Evolutionary conservation across 2,797 vertebrate genomes (phyloP).

Genomic region (Hirundo rustica): DNA sequence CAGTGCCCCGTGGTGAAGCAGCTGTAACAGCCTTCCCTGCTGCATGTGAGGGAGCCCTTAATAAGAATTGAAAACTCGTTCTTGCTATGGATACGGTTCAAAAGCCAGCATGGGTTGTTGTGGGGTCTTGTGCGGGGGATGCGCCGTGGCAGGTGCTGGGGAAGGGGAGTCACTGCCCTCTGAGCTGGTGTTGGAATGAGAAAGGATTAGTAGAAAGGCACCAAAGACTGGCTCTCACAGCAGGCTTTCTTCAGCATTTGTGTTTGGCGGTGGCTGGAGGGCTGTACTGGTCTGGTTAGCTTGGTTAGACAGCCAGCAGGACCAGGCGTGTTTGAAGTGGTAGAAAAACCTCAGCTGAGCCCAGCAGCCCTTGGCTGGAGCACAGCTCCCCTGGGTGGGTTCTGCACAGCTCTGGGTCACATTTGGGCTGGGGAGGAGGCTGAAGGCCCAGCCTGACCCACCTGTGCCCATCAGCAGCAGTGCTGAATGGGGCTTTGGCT

Average conservation of each 20-base stretch:
- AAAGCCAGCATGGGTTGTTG: not conserved
- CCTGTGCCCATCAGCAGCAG: rapidly evolving
- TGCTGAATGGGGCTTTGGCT: rapidly evolving
- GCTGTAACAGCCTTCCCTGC: not conserved
- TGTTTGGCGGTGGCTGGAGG: not conserved
- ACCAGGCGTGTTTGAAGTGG: rapidly evolving
- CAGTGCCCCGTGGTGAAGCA: not conserved
- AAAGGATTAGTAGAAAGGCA: not conserved
- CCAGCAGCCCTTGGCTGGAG: rapidly evolving
- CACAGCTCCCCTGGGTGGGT: rapidly evolving
- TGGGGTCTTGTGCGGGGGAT: not conserved
- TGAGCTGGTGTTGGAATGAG: no score
- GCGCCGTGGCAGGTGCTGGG: rapidly evolving
- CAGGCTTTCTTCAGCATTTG: rapidly evolving
- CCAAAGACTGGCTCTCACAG: rapidly evolving
- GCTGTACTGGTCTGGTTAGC: rapidly evolving
- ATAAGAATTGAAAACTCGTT: not conserved
- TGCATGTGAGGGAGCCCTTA: not conserved
- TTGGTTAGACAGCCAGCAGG: not conserved
- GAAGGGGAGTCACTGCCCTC: not conserved
- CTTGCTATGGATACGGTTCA: not conserved
- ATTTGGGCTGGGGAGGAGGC: rapidly evolving
- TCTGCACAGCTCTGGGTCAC: rapidly evolving
- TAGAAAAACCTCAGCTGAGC: not conserved
- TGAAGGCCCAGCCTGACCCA: rapidly evolving